Conservation (phyloP, 2,888 invertebrate genomes). For the Eucera pruinosa region DNA sequence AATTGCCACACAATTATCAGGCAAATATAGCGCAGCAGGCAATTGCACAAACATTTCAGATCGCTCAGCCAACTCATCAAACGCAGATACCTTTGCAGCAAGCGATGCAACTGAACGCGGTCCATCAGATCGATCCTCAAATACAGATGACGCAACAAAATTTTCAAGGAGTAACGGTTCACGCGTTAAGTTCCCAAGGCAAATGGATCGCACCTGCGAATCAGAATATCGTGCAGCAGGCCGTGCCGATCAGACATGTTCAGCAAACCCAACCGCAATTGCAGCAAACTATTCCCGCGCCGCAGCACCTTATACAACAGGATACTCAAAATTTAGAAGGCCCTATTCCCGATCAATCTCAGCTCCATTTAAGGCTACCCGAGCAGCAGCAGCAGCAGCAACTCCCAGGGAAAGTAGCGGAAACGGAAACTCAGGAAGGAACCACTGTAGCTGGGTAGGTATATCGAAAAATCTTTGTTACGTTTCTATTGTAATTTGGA, state of each 20-base stretch:
- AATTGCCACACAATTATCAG: slow-evolving; percentile 72
- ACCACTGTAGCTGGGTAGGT: slow-evolving; percentile 75
- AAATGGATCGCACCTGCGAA: slow-evolving; percentile 61
- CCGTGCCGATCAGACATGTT: slow-evolving; percentile 59
- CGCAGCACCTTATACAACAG: slow-evolving; percentile 56
- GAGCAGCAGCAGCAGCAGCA: slow-evolving; percentile 76
- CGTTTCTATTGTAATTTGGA: no score
- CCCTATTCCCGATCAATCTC: slow-evolving; percentile 68
- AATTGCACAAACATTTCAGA: slow-evolving; percentile 69
- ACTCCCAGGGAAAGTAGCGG: slow-evolving; percentile 61
- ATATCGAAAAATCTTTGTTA: slow-evolving; percentile 2
- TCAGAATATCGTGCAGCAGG: slow-evolving; percentile 68
- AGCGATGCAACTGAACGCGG: slow-evolving; percentile 49
- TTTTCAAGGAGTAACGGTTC: slow-evolving; percentile 55
- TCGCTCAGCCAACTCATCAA: slow-evolving; percentile 62
- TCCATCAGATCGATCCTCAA: slow-evolving; percentile 62
- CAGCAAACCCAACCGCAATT: slow-evolving; percentile 67
- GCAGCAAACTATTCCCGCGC: slow-evolving; percentile 58
- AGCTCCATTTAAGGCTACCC: slow-evolving; percentile 75
- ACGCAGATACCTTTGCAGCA: slow-evolving; percentile 59
- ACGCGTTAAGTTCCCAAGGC: slow-evolving; percentile 57
- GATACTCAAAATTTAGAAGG: slow-evolving; percentile 62
- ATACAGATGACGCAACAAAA: slow-evolving; percentile 64
- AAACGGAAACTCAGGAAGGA: slow-evolving; percentile 71
- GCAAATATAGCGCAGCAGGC: slow-evolving; percentile 56